A percentile compares a stretch with the other conserved stretches of the same genome.
Conservation (phyloP, 2,113 vertebrate genomes). For the Ailurus styani region DNA sequence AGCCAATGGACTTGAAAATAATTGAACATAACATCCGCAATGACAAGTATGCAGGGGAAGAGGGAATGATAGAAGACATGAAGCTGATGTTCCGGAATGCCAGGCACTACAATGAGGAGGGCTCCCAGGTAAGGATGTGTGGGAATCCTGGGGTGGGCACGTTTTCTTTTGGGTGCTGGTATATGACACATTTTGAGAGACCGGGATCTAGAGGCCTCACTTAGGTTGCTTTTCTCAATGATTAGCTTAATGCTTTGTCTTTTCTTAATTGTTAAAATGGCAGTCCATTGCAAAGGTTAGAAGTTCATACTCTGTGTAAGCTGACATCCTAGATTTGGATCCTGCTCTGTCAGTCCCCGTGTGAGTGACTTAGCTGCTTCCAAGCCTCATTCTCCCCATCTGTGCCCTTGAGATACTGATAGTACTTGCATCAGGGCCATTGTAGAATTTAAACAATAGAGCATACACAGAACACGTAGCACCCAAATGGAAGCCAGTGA, state of each 20-base stretch:
- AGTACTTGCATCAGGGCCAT: not conserved
- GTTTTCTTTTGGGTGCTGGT: not conserved
- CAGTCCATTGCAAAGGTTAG: not conserved
- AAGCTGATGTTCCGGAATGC: slow-evolving; percentile 98
- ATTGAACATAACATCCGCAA: slow-evolving; percentile 97
- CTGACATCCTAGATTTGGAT: slow-evolving; percentile 8
- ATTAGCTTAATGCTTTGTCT: slow-evolving; percentile 17
- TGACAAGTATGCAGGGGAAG: slow-evolving; percentile 93
- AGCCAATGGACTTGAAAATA: slow-evolving; percentile 97
- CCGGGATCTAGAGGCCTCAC: not conserved
- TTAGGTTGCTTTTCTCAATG: not conserved
- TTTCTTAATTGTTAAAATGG: slow-evolving; percentile 26
- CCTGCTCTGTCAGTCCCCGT: not conserved
- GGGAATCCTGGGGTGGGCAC: not conserved
- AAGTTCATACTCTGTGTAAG: not conserved
- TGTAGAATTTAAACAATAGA: not conserved
- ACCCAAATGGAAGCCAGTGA: not conserved
- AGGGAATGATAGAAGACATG: slow-evolving; percentile 95
- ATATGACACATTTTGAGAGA: not conserved
- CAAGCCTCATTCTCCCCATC: not conserved
- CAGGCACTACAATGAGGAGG: slow-evolving; percentile 97
- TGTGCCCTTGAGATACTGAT: not conserved
- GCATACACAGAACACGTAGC: not conserved
- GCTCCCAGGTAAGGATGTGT: slow-evolving; percentile 88
- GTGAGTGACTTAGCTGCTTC: not conserved